phyloP scores from a whole-genome alignment of 2,797 vertebrate species.

The Pteronotus mesoamericanus region DNA sequence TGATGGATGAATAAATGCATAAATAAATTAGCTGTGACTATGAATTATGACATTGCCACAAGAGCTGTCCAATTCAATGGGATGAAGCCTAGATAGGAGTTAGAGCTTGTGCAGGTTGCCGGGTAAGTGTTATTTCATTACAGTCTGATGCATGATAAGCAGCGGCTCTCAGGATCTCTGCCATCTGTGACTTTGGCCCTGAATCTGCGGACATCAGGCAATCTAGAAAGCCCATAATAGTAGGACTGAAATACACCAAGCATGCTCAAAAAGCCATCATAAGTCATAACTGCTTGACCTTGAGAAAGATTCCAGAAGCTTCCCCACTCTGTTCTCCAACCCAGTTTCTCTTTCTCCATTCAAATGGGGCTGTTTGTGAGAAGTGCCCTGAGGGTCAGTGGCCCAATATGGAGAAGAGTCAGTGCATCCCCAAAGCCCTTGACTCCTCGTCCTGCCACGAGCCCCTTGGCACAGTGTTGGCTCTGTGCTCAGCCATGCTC shows the following conservation, averaged over 20 bases:
- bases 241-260: neutral
- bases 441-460: slow-evolving; percentile 6
- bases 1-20: neutral
- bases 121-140: neutral
- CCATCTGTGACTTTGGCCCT: neutral
- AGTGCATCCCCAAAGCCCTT: neutral
- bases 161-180: neutral
- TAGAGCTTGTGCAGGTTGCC: neutral
- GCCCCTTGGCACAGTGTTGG: neutral
- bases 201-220: neutral
- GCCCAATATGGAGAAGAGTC: neutral
- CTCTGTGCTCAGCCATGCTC: neutral
- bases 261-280: neutral
- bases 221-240: neutral
- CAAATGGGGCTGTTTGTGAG: neutral
- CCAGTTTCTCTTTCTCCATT: neutral
- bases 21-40: neutral
- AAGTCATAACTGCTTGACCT: neutral
- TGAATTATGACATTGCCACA: neutral
- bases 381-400: slow-evolving; percentile 9
- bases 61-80: neutral
- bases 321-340: neutral
- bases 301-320: neutral
- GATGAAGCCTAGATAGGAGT: neutral
- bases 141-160: neutral